A percentile compares a stretch with the other conserved stretches of the same genome.
Evolutionary conservation across 2,888 invertebrate genomes (phyloP).

Genomic region (Trypoxylon attenuatum): DNA sequence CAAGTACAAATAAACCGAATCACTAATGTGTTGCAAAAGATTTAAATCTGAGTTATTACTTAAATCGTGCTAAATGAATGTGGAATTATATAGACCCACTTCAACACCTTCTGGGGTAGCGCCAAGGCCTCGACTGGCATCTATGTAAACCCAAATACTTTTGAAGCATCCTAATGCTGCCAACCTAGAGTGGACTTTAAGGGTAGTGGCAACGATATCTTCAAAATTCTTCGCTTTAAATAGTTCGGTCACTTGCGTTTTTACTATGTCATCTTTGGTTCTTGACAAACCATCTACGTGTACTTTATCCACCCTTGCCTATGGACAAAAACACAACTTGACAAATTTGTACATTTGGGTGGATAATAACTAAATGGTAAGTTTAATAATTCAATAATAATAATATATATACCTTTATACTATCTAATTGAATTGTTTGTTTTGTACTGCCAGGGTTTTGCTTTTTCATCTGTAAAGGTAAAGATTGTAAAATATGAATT

Average conservation of each 20-base stretch:
- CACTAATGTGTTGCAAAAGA: slow-evolving; percentile 26
- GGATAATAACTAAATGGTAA: slow-evolving; percentile 26
- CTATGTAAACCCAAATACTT: slow-evolving; percentile 89
- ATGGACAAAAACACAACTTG: slow-evolving; percentile 1
- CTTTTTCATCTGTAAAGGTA: background rate
- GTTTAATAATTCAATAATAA: background rate
- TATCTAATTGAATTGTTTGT: background rate
- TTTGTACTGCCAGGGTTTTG: background rate
- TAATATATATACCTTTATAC: background rate
- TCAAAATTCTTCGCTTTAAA: slow-evolving; percentile 91
- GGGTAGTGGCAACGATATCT: slow-evolving; percentile 84
- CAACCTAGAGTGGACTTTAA: slow-evolving; percentile 83
- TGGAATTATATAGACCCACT: slow-evolving; percentile 74
- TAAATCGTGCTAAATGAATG: slow-evolving; percentile 50
- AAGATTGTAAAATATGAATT: background rate
- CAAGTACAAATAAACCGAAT: background rate
- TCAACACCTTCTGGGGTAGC: slow-evolving; percentile 89
- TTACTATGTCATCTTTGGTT: slow-evolving; percentile 92
- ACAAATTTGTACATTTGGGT: background rate
- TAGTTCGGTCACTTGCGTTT: slow-evolving; percentile 85
- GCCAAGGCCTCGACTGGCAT: slow-evolving; percentile 87
- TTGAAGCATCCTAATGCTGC: slow-evolving; percentile 93
- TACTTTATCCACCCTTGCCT: slow-evolving; percentile 90
- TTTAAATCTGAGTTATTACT: slow-evolving; percentile 51
- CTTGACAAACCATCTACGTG: slow-evolving; percentile 89